Base-by-base conservation (phyloP, 2,888 invertebrate species). In the Rapana venosa region DNA sequence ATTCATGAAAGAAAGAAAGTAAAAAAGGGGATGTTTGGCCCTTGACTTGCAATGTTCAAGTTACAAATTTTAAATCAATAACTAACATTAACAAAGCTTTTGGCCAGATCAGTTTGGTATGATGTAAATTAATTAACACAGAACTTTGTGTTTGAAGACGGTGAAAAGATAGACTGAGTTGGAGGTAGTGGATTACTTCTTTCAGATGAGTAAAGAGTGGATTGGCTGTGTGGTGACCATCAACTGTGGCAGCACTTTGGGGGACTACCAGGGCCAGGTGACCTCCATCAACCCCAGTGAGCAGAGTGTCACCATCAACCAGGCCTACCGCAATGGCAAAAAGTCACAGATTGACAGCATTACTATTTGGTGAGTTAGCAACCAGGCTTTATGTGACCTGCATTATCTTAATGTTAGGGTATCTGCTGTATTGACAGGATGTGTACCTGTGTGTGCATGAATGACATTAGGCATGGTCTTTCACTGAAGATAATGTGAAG, bases 181-280 rank as follows among this genome's bases (percentile, higher is more conserved):
- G 26, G 8, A 74, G 74, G 30, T n/a, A 74, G 26, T 8, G 17
- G 30, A 4, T 74, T n/a, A 36, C 35, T 5, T 15, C 47, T 5
- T 86, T 1, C 79, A 87, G 90, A 90, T 87, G 87, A 87, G 87
- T 87, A 22, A 56, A 36, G 83, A 87, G 93, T 98, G 97, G 97
- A 96, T 97, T 92, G 98, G 98, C 88, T 98, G 97, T 96, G 97
- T 98, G 93, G 98, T 98, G 92, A 98, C 98, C 32, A 97, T 98
- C 91, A 97, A 98, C 95, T 98, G 98, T 96, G 97, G 97, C 56
- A 97, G 97, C 91, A 97, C 97, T 85, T 96, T 98, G 92, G 98
- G 98, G 87, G 97, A 97, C 91, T 98, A 98, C 95, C 98, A 98
- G 96, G 98, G 97, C 30, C 97, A 97, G 94, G 98, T 98, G 92